Percentiles rank a stretch among this genome's conserved stretches.
Evolutionary conservation across 2,888 invertebrate genomes (phyloP).

Genomic region (Allolobophora icterica): DNA sequence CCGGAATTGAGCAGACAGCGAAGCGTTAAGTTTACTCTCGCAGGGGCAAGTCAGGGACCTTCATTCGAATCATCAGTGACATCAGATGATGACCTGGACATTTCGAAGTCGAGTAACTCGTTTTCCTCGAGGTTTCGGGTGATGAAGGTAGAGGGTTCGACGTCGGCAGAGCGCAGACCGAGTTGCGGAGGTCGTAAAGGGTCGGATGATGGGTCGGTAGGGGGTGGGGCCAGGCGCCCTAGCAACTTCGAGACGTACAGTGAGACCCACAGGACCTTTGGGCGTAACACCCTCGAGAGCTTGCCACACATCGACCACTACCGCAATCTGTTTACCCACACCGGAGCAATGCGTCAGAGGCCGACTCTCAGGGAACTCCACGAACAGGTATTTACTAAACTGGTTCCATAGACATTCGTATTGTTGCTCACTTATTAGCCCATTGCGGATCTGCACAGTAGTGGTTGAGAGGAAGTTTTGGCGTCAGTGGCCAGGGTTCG

Average conservation of each 20-base stretch:
- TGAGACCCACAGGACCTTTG: slow-evolving; percentile 51
- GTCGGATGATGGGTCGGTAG: neutral
- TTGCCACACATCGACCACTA: slow-evolving; percentile 84
- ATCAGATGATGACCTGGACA: neutral
- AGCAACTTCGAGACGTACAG: slow-evolving; percentile 25
- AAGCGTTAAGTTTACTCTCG: neutral
- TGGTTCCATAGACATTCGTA: neutral
- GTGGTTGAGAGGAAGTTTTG: too few species aligned
- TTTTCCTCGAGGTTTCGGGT: neutral
- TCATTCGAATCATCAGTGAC: neutral
- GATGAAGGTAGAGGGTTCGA: slow-evolving; percentile 1
- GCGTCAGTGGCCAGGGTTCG: neutral
- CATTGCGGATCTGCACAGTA: too few species aligned
- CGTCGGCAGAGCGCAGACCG: neutral
- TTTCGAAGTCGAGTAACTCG: neutral
- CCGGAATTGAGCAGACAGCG: slow-evolving; percentile 14
- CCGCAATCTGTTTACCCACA: slow-evolving; percentile 64
- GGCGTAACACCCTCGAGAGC: slow-evolving; percentile 75
- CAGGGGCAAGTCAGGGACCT: slow-evolving; percentile 1
- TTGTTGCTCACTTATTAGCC: neutral
- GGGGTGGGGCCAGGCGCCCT: slow-evolving; percentile 21
- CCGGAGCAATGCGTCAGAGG: slow-evolving; percentile 51
- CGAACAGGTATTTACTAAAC: slow-evolving; percentile 38
- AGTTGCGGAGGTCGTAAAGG: neutral
- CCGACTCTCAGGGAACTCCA: slow-evolving; percentile 51